phyloP scores from a whole-genome alignment of 2,113 vertebrate species.

The Clarias gariepinus region DNA sequence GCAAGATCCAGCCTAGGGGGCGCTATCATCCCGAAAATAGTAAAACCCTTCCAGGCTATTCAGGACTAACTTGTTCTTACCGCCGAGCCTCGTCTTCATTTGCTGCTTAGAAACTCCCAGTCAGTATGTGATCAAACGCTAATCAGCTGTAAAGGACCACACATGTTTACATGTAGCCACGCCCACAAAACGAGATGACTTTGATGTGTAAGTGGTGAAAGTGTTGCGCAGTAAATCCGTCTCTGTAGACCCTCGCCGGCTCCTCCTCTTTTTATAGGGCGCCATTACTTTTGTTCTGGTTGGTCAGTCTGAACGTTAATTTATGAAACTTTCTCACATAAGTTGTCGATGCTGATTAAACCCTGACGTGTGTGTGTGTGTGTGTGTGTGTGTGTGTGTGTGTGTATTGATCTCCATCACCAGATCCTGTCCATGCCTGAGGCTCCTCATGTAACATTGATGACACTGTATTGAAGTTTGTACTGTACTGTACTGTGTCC shows the following conservation, averaged over 20 bases:
- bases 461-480: background rate
- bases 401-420: slow-evolving; percentile 34
- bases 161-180: background rate
- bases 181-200: background rate
- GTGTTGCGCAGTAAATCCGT: background rate
- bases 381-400: slow-evolving; percentile 10
- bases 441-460: slow-evolving; percentile 19
- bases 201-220: too few species aligned
- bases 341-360: background rate
- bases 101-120: too few species aligned
- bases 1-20: too few species aligned
- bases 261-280: background rate
- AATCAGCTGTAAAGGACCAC: background rate
- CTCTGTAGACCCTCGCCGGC: too few species aligned
- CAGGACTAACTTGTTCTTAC: too few species aligned
- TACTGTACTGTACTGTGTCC: background rate
- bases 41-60: too few species aligned
- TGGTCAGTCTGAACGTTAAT: background rate
- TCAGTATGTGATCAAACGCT: background rate
- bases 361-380: background rate
- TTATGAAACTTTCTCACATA: background rate
- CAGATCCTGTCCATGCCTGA: background rate
- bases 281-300: background rate
- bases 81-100: too few species aligned
- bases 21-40: too few species aligned